Evolutionary conservation across 2,797 vertebrate genomes (phyloP).

Genomic region (Syncerus caffer): DNA sequence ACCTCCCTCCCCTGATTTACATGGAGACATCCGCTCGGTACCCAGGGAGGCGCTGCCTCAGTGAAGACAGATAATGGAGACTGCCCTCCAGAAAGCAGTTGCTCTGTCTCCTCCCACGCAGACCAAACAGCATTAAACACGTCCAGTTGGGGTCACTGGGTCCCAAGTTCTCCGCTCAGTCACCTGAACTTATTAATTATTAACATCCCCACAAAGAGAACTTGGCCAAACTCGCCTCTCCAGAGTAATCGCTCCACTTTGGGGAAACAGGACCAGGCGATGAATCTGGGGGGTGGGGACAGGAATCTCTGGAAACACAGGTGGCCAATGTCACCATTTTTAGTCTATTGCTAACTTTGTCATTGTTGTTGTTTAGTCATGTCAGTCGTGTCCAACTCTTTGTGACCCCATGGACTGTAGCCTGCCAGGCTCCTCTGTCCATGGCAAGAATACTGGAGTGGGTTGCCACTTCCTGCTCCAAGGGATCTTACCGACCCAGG

Average conservation of each 20-base stretch:
- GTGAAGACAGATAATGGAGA: neutral
- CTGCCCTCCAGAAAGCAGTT: neutral
- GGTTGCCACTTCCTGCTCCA: neutral
- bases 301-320: neutral
- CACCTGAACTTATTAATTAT: neutral
- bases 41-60: neutral
- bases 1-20: neutral
- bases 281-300: neutral
- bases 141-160: fast-evolving
- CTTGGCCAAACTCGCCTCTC: neutral
- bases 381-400: neutral
- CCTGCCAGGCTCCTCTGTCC: neutral
- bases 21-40: neutral
- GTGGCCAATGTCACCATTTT: neutral
- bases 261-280: neutral
- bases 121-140: neutral
- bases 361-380: neutral
- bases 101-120: neutral
- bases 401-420: neutral
- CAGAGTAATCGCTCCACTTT: neutral
- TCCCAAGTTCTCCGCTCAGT: neutral
- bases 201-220: neutral
- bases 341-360: neutral
- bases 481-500: neutral
- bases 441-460: neutral